A percentile compares a stretch with the other conserved stretches of the same genome.
Evolutionary conservation across 2,888 invertebrate genomes (phyloP).

Genomic region (Ormyrus pomaceus): DNA sequence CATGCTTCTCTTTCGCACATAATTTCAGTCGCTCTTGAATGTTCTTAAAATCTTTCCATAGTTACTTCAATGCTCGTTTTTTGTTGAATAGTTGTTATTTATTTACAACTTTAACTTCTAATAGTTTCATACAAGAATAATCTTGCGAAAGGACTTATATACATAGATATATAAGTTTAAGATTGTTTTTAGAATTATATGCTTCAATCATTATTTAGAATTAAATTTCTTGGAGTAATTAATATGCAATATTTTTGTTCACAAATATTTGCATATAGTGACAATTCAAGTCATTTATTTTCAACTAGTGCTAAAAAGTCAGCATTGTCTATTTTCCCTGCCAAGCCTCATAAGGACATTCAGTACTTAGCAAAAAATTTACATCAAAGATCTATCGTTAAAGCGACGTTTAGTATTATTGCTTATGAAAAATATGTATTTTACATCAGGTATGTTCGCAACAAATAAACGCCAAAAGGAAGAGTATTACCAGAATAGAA

Average conservation of each 20-base stretch:
- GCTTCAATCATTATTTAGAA: neutral
- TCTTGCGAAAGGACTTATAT: conserved; percentile 34
- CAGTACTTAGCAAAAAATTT: conserved; percentile 48
- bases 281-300: conserved; percentile 21
- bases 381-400: conserved; percentile 46
- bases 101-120: conserved; percentile 40
- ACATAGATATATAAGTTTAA: conserved; percentile 7
- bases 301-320: conserved; percentile 31
- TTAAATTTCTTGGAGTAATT: conserved; percentile 31
- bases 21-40: conserved; percentile 18
- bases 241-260: conserved; percentile 34
- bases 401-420: conserved; percentile 47
- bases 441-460: conserved; percentile 39
- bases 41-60: conserved; percentile 10
- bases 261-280: conserved; percentile 30
- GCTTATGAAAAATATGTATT: conserved; percentile 49
- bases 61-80: conserved; percentile 1
- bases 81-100: conserved; percentile 31
- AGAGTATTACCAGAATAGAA: conserved; percentile 52
- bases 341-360: conserved; percentile 48
- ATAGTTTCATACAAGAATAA: conserved; percentile 48
- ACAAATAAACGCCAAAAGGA: conserved; percentile 46
- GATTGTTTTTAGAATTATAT: conserved; percentile 44
- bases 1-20: conserved; percentile 23
- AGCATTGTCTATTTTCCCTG: conserved; percentile 34